phyloP scores from a whole-genome alignment of 2,888 invertebrate species.

The Lithophane leautieri region DNA sequence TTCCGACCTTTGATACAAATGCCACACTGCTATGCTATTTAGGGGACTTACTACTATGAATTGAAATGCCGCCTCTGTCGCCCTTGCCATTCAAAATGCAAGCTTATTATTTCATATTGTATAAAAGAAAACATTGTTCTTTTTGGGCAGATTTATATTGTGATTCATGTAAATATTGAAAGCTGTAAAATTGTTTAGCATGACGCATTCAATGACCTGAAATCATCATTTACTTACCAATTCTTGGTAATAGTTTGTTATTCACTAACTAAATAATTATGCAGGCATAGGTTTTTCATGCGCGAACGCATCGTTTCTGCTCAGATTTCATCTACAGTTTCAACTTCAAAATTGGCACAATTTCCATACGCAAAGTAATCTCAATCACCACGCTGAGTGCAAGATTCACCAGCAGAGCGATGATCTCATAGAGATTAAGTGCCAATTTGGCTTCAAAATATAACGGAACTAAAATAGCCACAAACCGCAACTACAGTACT shows the following conservation, averaged over 20 bases:
- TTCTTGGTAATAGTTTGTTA: conserved; percentile 11
- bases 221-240: background rate
- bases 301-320: conserved; percentile 15
- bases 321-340: conserved; percentile 38
- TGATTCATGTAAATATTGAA: conserved; percentile 18
- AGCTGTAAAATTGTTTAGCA: background rate
- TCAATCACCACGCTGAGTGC: conserved; percentile 32
- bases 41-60: conserved; percentile 38
- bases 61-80: conserved; percentile 33
- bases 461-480: conserved; percentile 55
- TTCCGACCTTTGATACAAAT: conserved; percentile 69
- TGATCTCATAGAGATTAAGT: conserved; percentile 50
- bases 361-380: conserved; percentile 42
- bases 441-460: conserved; percentile 47
- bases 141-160: background rate
- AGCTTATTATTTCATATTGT: background rate
- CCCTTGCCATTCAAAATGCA: conserved; percentile 7
- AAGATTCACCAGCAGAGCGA: conserved; percentile 29
- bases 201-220: conserved; percentile 18
- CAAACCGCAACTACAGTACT: conserved; percentile 27
- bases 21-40: conserved; percentile 69
- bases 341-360: conserved; percentile 27
- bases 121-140: background rate
- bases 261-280: conserved; percentile 25
- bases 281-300: background rate